Percentiles rank a stretch among this genome's conserved stretches.
phyloP scores from a whole-genome alignment of 2,113 vertebrate genomes.

The Brachypteracias leptosomus region DNA sequence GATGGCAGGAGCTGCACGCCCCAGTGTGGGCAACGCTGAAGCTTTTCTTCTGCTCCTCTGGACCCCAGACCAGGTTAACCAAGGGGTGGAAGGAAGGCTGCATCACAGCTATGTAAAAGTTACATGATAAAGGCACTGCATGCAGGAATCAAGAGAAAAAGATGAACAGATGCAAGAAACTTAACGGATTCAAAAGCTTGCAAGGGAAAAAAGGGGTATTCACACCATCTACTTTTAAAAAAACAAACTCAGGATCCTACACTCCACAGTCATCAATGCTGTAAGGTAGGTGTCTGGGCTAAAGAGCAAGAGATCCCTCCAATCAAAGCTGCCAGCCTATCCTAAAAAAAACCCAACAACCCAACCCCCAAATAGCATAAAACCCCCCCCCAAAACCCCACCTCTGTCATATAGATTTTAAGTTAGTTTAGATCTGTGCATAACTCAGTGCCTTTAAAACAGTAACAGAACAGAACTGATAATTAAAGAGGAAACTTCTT shows the following conservation, averaged over 20 bases:
- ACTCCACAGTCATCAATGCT: not conserved
- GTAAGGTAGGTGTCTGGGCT: not conserved
- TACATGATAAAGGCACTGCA: not conserved
- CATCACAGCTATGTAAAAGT: not conserved
- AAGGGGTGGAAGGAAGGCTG: not conserved
- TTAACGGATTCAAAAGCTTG: not conserved
- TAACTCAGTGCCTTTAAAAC: not conserved
- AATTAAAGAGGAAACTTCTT: not conserved
- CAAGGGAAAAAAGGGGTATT: not conserved
- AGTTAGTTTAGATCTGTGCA: not conserved
- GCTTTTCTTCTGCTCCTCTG: not conserved
- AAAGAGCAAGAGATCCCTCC: not conserved
- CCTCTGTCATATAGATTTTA: not conserved
- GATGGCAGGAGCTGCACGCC: not conserved
- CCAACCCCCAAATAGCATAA: not conserved
- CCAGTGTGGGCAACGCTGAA: accelerated
- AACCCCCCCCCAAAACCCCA: not conserved
- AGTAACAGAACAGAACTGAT: not conserved
- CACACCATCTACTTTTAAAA: not conserved
- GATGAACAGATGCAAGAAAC: not conserved
- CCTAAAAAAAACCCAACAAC: not conserved
- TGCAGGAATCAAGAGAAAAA: not conserved
- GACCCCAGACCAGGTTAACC: not conserved
- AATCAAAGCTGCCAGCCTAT: not conserved
- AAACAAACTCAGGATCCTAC: not conserved